phyloP scores from a whole-genome alignment of 2,113 vertebrate genomes.

The Oceanites oceanicus region DNA sequence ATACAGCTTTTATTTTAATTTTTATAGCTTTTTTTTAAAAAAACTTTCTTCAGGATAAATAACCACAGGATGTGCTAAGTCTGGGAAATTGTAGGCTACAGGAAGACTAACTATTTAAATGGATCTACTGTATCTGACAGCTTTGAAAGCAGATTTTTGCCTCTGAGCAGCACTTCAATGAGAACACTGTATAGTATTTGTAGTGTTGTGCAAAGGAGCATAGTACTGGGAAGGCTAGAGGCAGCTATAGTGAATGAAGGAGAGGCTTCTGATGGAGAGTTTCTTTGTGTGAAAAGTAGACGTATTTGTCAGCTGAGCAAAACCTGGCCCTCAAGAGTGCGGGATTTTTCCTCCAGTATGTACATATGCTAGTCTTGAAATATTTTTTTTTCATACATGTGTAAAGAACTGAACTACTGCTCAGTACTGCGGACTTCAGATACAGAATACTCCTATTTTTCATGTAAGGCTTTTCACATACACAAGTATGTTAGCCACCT shows the following conservation, averaged over 20 bases:
- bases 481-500: neutral
- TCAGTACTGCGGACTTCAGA: neutral
- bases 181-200: neutral
- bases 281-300: neutral
- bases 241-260: neutral
- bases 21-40: neutral
- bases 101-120: neutral
- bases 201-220: neutral
- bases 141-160: neutral
- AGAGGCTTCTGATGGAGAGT: neutral
- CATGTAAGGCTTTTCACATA: neutral
- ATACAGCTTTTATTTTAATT: neutral
- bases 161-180: neutral
- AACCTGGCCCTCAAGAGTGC: neutral
- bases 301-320: neutral
- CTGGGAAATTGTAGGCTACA: neutral
- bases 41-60: neutral
- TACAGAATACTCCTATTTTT: neutral
- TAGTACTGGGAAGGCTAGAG: neutral
- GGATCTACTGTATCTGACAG: neutral
- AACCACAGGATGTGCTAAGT: neutral
- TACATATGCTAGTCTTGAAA: neutral
- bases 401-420: neutral
- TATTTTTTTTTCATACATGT: neutral
- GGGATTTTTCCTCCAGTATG: neutral